Percentiles rank a stretch among this genome's conserved stretches.
Conservation (phyloP, 2,113 vertebrate genomes). For the Catharus minimus region DNA sequence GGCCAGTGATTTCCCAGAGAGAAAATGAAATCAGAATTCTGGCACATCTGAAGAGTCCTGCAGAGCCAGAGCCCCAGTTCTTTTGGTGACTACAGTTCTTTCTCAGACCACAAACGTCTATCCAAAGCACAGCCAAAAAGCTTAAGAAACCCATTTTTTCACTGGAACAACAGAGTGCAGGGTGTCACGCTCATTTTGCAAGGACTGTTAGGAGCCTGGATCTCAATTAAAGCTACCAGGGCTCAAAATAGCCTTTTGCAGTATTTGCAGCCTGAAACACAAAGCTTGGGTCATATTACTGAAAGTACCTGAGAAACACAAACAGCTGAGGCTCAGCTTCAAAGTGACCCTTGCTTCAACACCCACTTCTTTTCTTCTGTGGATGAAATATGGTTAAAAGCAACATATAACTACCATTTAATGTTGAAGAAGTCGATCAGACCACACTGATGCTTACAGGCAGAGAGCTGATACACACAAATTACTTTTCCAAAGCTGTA, state of each 20-base stretch:
- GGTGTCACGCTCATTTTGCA: background rate
- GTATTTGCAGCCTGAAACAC: background rate
- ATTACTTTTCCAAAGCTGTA: background rate
- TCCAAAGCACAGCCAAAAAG: background rate
- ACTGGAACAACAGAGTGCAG: background rate
- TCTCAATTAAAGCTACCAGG: constrained; percentile 18
- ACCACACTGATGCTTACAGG: background rate
- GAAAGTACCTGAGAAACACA: background rate
- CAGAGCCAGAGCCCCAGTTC: background rate
- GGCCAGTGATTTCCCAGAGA: background rate
- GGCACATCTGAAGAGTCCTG: background rate
- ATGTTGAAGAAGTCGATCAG: background rate
- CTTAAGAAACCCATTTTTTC: background rate
- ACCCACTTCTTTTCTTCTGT: background rate
- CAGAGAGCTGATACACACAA: background rate
- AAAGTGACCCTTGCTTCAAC: constrained; percentile 18
- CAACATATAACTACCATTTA: background rate
- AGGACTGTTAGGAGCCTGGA: background rate
- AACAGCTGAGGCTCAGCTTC: background rate
- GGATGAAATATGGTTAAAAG: background rate
- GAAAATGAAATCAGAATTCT: background rate
- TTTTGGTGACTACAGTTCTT: background rate
- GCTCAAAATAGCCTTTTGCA: constrained; percentile 12
- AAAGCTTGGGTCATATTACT: background rate
- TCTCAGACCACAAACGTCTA: background rate